Conservation (phyloP, 1,140 invertebrate genomes). For the Spodoptera litura region DNA sequence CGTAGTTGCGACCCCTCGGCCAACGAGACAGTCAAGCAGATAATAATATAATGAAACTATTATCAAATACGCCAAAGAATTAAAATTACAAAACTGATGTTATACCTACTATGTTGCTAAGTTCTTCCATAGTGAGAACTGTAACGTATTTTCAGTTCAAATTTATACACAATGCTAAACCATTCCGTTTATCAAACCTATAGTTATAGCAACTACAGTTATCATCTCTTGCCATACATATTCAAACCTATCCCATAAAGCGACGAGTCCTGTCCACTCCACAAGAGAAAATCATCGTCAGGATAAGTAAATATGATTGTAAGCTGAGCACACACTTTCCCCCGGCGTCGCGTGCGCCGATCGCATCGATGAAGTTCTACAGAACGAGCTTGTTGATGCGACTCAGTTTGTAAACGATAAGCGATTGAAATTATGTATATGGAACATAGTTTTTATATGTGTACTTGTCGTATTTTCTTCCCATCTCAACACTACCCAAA, state of each 20-base stretch:
- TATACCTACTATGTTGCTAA: no score
- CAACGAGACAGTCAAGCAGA: no score
- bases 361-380: conserved; percentile 51
- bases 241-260: conserved; percentile 18
- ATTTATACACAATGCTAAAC: no score
- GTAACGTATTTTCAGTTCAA: no score
- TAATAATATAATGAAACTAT: no score
- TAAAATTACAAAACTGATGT: no score
- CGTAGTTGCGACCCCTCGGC: no score
- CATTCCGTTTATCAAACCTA: no score
- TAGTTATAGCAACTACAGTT: neutral
- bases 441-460: neutral
- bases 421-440: neutral
- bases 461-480: no score
- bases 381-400: conserved; percentile 29
- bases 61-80: no score
- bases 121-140: no score
- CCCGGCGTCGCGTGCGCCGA: conserved; percentile 53
- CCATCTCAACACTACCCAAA: no score
- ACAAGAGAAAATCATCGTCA: conserved; percentile 2
- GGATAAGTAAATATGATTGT: conserved; percentile 30
- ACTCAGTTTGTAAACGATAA: neutral
- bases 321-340: conserved; percentile 53
- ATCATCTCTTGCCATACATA: neutral
- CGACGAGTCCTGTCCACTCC: conserved; percentile 3